Percentiles rank a stretch among this genome's conserved stretches.
These are phyloP conservation scores for Neopipo cinnamomea DNA, from an alignment of 2,113 vertebrate species.

Conservation along the genomic window DNA sequence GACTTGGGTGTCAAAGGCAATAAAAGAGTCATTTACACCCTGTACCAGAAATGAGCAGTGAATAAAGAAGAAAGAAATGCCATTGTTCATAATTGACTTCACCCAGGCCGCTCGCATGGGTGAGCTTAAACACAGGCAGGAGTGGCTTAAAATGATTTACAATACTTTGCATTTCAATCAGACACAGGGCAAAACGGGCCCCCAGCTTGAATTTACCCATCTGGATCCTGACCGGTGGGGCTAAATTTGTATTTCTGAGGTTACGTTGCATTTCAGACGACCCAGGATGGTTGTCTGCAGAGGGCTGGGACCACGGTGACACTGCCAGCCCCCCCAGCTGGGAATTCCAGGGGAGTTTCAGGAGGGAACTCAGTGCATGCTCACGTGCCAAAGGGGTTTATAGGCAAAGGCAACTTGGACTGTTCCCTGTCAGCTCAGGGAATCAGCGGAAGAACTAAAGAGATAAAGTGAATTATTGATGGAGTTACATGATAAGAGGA, in stretches of 20 bases:
- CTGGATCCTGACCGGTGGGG: not conserved
- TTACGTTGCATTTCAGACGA: not conserved
- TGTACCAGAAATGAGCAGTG: not conserved
- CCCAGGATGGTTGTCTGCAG: accelerated
- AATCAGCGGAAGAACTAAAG: not conserved
- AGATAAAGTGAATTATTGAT: not conserved
- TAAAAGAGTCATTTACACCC: constrained; percentile 7
- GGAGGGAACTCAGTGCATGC: accelerated
- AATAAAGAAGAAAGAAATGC: not conserved
- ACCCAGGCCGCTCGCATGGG: not conserved
- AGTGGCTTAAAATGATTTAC: not conserved
- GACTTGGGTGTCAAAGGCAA: not conserved
- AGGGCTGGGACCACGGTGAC: accelerated
- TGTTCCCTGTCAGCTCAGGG: not conserved
- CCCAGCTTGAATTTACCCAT: not conserved
- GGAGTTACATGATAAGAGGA: not conserved
- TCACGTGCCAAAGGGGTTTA: not conserved
- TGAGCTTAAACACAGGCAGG: not conserved
- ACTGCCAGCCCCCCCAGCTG: not conserved
- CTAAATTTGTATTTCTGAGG: not conserved
- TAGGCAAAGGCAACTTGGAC: not conserved
- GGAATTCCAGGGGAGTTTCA: not conserved
- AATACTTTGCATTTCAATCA: not conserved
- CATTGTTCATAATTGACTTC: not conserved
- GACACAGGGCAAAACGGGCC: not conserved